Base-by-base conservation (phyloP, 2,113 vertebrate species). In the Tamias sibiricus region DNA sequence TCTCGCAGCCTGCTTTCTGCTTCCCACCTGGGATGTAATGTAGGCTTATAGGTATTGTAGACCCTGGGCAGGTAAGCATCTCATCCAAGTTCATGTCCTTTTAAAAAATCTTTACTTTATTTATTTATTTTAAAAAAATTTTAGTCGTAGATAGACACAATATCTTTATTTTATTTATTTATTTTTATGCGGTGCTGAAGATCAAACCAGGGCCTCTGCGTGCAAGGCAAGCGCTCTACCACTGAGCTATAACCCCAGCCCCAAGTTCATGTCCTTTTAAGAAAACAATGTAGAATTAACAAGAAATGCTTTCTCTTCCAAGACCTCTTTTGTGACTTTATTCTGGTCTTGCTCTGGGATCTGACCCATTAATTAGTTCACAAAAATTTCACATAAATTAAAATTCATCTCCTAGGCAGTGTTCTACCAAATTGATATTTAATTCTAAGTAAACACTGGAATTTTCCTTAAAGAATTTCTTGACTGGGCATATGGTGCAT, bases 331-430 rank as follows among this genome's bases (percentile, higher is more conserved):
- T 8, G 95, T 79, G 83, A 44, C 37, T 1, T 20, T 80, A 2
- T 92, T 90, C 90, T 84, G 44, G 52, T 64, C 37, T 81, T 94
- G 72, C 32, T 81, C 71, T 95, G 95, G 97, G 88, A 71, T 76
- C 76, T 24, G 64, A 81, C 42, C 40, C 83, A 85, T 89, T 96
- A 84, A 95, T 95, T 87, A 77, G 86, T 95, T 95, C 90, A 95
- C 96, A 93, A 95, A 97, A 92, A 44, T 96, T 90, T 98, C 82
- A 97, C 68, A 75, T 87, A 88, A 94, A 83, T 93, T 87, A 87
- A 97, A 98, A 91, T 95, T 95, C 89, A 30, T n/a, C 54, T 97
- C 84, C 52, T 92, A 83, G 68, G 10, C 80, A 87, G 52, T 20
- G 6, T 71, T 84, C 80, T 82, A 26, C 66, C 35, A n/a, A 44